These are phyloP conservation scores for Sussaba pulchella DNA, from an alignment of 2,888 invertebrate genomes.

Conservation along the genomic window DNA sequence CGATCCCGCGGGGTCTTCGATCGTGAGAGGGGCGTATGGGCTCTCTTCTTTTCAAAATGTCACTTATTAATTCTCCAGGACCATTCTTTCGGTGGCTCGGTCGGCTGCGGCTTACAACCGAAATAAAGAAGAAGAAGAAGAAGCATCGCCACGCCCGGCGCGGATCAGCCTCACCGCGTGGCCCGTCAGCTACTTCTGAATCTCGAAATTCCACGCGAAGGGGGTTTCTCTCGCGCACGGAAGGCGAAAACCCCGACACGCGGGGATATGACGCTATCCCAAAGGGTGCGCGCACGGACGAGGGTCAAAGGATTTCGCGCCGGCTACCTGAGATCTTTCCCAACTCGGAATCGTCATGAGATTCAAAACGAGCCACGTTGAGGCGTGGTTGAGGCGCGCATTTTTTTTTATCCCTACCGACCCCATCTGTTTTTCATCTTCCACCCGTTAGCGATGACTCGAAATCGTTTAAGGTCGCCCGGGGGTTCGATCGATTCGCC, in stretches of 20 bases:
- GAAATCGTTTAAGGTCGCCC: too few species aligned
- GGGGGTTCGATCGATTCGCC: too few species aligned
- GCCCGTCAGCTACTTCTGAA: conserved; percentile 66
- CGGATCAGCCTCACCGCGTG: conserved; percentile 34
- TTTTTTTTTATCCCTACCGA: conserved; percentile 44
- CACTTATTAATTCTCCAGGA: conserved; percentile 84
- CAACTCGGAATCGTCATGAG: too few species aligned
- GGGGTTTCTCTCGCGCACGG: conserved; percentile 33
- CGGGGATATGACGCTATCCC: conserved; percentile 53
- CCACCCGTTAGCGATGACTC: conserved; percentile 4
- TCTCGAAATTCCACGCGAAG: conserved; percentile 49
- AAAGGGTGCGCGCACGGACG: conserved; percentile 77
- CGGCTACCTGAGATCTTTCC: conserved; percentile 80
- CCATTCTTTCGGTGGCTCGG: conserved; percentile 75
- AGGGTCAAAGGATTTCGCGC: conserved; percentile 79
- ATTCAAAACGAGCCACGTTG: too few species aligned
- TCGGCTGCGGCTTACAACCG: conserved; percentile 61
- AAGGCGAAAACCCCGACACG: conserved; percentile 58
- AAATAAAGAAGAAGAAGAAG: too few species aligned
- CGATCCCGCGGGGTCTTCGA: conserved; percentile 22
- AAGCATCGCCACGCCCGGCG: conserved; percentile 76
- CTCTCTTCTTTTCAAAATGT: conserved; percentile 78
- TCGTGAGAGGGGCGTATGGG: conserved; percentile 77
- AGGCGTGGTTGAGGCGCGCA: conserved; percentile 62
- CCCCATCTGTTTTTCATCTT: conserved; percentile 70